phyloP scores from a whole-genome alignment of 2,113 vertebrate species.

The Colossoma macropomum region DNA sequence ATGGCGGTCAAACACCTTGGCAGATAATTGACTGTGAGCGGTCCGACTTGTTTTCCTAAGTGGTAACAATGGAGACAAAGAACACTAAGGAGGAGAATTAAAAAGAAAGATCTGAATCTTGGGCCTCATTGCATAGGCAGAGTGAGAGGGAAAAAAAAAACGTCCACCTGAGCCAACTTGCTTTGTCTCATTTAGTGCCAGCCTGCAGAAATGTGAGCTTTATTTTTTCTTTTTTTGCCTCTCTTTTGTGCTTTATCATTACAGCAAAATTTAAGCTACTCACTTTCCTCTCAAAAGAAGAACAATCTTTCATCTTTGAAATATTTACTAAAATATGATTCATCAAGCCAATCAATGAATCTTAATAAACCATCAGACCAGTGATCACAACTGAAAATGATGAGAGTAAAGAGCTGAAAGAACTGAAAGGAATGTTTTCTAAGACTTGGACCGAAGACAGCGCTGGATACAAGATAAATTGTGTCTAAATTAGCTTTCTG shows the following conservation, averaged over 20 bases:
- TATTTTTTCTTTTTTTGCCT: background rate
- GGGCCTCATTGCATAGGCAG: constrained; percentile 70
- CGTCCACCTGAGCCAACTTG: constrained; percentile 72
- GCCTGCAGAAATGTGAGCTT: constrained; percentile 59
- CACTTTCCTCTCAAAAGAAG: constrained; percentile 35
- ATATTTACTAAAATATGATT: background rate
- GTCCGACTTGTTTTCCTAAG: constrained; percentile 76
- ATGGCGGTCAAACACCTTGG: constrained; percentile 79
- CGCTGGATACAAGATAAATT: background rate
- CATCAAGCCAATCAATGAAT: background rate
- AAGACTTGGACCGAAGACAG: background rate
- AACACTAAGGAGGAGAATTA: constrained; percentile 59
- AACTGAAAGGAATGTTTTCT: background rate
- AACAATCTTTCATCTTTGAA: constrained; percentile 57
- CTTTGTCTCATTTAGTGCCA: constrained; percentile 67
- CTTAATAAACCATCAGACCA: background rate
- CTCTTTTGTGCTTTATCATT: constrained; percentile 2
- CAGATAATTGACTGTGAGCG: constrained; percentile 81
- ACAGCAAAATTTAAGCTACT: background rate
- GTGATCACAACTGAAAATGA: background rate
- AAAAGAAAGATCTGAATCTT: constrained; percentile 73
- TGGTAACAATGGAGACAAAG: constrained; percentile 80
- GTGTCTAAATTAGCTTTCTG: constrained; percentile 15
- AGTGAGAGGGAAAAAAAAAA: constrained; percentile 54
- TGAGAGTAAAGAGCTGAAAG: background rate